phyloP scores from a whole-genome alignment of 2,113 vertebrate species.

The Nannobrachium achirus region DNA sequence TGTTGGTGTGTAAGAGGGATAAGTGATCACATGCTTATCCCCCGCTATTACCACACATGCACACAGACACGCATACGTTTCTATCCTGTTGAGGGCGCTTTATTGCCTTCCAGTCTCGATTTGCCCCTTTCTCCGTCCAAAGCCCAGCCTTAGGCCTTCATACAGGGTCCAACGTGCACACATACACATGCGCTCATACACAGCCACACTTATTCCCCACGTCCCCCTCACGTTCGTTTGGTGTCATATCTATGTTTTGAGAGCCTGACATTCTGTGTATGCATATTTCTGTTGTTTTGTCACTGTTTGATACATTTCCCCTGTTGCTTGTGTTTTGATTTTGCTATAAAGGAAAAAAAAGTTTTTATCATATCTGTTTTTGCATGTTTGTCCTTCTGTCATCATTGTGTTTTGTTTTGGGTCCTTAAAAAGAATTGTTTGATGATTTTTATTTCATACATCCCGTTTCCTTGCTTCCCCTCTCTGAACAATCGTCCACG shows the following conservation, averaged over 20 bases:
- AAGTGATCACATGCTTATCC: conserved; percentile 45
- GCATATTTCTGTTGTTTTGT: conserved; percentile 20
- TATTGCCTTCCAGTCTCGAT: conserved; percentile 57
- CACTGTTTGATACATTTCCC: conserved; percentile 13
- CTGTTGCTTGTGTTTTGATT: conserved; percentile 9
- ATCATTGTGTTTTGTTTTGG: conserved; percentile 26
- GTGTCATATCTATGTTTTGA: conserved; percentile 49
- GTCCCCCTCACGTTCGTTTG: conserved; percentile 46
- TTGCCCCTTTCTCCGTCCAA: conserved; percentile 48
- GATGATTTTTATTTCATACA: conserved; percentile 19
- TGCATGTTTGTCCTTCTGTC: not conserved
- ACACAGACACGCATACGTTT: conserved; percentile 19
- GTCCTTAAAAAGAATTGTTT: conserved; percentile 3
- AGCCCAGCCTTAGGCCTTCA: conserved; percentile 63
- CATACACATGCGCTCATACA: conserved; percentile 15
- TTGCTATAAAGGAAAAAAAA: not conserved
- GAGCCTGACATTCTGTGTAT: conserved; percentile 35
- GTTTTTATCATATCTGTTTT: conserved; percentile 10
- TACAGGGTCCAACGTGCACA: conserved; percentile 61
- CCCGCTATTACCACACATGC: conserved; percentile 31
- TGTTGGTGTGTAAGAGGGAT: conserved; percentile 21
- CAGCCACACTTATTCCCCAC: conserved; percentile 22
- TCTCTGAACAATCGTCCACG: conserved; percentile 78
- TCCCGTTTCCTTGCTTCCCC: conserved; percentile 53
- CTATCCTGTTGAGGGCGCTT: conserved; percentile 50